phyloP scores from a whole-genome alignment of 2,113 vertebrate genomes.

The Penelope pileata region DNA sequence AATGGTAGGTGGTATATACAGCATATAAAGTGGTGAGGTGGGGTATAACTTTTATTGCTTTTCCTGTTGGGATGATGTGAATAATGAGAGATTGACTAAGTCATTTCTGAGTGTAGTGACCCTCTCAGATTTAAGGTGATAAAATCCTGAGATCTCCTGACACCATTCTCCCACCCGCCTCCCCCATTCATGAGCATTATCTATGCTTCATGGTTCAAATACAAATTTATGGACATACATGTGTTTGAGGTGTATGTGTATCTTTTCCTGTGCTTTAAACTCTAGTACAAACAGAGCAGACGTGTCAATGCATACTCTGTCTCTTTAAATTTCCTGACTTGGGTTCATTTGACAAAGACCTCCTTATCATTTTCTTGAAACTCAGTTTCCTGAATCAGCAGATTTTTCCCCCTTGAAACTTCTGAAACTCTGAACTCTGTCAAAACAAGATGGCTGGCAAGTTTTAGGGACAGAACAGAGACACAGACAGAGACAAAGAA shows the following conservation, averaged over 20 bases:
- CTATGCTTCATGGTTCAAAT: neutral
- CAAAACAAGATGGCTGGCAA: slow-evolving; percentile 92
- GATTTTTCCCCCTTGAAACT: slow-evolving; percentile 80
- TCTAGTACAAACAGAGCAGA: neutral
- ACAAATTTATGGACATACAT: accelerated
- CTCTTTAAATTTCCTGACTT: slow-evolving; percentile 59
- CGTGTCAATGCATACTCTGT: neutral
- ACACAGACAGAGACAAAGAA: slow-evolving; percentile 87
- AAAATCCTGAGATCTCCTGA: neutral
- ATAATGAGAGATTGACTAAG: neutral
- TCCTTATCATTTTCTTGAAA: slow-evolving; percentile 71
- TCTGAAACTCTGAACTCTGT: slow-evolving; percentile 89
- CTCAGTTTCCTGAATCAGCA: slow-evolving; percentile 83
- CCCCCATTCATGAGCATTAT: neutral
- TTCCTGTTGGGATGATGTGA: neutral
- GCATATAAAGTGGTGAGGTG: neutral
- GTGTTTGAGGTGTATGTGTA: neutral
- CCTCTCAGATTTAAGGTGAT: neutral
- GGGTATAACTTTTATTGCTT: neutral
- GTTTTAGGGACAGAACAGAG: slow-evolving; percentile 83
- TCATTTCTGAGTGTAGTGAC: neutral
- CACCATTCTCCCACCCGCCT: neutral
- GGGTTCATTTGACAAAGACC: slow-evolving; percentile 58
- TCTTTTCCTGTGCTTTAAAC: neutral
- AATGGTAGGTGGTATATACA: neutral